Evolutionary conservation across 2,888 invertebrate species (phyloP).

Genomic region (Thumatha senex): DNA sequence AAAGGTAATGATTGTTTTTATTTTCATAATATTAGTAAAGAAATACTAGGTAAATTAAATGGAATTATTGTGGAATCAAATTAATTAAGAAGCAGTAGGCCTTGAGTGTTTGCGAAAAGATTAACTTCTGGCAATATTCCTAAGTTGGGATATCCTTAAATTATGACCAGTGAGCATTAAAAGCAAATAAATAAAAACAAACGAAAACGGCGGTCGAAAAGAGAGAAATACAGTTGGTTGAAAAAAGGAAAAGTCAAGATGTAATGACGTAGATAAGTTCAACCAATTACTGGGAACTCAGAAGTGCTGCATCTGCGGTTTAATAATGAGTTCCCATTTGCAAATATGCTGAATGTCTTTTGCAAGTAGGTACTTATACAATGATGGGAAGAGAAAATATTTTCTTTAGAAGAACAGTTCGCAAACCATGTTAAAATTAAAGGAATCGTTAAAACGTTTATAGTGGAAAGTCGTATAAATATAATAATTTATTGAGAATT

Average conservation of each 20-base stretch:
- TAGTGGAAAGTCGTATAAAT: too few relatives aligned
- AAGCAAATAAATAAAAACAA: constrained; percentile 81
- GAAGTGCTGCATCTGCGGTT: constrained; percentile 77
- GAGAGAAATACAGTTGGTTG: constrained; percentile 70
- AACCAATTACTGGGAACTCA: constrained; percentile 77
- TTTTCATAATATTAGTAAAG: constrained; percentile 12
- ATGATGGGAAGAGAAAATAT: constrained; percentile 40
- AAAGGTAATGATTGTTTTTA: too few relatives aligned
- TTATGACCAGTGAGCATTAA: constrained; percentile 62
- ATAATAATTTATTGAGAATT: too few relatives aligned
- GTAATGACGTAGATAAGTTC: constrained; percentile 81
- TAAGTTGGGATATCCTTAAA: constrained; percentile 49
- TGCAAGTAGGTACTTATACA: constrained; percentile 45
- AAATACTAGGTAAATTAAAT: not conserved
- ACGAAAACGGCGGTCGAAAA: constrained; percentile 65
- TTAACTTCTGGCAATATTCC: constrained; percentile 46
- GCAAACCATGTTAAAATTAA: not conserved
- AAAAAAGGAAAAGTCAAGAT: constrained; percentile 75
- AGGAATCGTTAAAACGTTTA: too few relatives aligned
- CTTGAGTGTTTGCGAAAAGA: constrained; percentile 30
- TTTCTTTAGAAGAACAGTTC: constrained; percentile 21
- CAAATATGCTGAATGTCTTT: constrained; percentile 69
- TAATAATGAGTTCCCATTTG: constrained; percentile 69
- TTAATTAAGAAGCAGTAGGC: constrained; percentile 8
- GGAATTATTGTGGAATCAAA: not conserved